Conservation (phyloP, 92 coral and sea anemone species). For the Zoanthus sociatus region DNA sequence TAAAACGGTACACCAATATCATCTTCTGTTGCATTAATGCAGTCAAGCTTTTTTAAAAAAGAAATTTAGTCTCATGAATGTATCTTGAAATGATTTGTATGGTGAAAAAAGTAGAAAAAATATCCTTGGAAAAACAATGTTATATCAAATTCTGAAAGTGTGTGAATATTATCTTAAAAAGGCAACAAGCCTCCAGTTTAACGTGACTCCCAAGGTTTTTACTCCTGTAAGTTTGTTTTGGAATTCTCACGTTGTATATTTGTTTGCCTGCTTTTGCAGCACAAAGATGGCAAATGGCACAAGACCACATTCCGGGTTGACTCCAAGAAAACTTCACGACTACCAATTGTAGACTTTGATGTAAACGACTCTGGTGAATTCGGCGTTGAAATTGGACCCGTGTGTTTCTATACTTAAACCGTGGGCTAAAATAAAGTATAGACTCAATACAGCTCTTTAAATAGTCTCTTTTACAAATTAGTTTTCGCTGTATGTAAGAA, state of each 20-base stretch:
- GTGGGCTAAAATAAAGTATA: constrained; percentile 22
- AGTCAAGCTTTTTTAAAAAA: no score
- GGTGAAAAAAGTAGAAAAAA: no score
- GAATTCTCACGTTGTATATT: neutral
- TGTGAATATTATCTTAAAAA: no score
- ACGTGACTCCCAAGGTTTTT: neutral
- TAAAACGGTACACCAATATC: no score
- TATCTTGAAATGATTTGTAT: no score
- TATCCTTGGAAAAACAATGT: no score
- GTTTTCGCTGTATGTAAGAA: neutral
- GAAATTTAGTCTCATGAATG: no score
- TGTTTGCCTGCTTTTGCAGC: constrained; percentile 49
- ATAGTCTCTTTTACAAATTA: neutral
- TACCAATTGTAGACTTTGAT: constrained; percentile 91
- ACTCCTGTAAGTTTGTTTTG: neutral
- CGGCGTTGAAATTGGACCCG: constrained; percentile 92
- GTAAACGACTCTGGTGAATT: constrained; percentile 85
- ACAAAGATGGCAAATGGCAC: constrained; percentile 61
- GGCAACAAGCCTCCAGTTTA: no score
- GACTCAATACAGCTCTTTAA: neutral
- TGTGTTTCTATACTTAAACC: constrained; percentile 76
- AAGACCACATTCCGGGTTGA: constrained; percentile 77
- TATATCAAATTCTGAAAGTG: no score
- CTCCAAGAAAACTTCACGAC: constrained; percentile 79
- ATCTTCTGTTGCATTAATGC: no score